Percentiles rank a stretch among this genome's conserved stretches.
Conservation (phyloP, 2,797 vertebrate species). For the Sebastes glaucus region DNA sequence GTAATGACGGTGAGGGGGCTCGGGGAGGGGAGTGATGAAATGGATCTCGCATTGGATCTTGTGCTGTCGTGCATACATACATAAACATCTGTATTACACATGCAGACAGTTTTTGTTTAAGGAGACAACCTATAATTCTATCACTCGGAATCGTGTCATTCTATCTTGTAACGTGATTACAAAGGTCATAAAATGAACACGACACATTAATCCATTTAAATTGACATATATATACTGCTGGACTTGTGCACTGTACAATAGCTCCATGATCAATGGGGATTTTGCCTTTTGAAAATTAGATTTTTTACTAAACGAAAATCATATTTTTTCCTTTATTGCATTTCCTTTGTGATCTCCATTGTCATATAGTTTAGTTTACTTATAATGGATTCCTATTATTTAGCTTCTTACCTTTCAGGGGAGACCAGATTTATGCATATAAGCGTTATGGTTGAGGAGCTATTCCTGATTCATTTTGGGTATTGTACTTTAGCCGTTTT, state of each 20-base stretch:
- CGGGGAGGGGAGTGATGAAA: conserved; percentile 35
- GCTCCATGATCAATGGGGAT: background rate
- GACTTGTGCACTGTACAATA: background rate
- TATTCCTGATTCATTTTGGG: too few relatives aligned
- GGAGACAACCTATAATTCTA: background rate
- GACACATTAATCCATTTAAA: background rate
- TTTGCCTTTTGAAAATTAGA: too few relatives aligned
- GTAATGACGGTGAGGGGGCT: conserved; percentile 18
- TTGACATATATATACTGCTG: background rate
- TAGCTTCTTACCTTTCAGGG: too few relatives aligned
- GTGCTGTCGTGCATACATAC: background rate
- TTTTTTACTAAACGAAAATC: too few relatives aligned
- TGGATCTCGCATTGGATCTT: conserved; percentile 12
- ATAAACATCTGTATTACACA: background rate
- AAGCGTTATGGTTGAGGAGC: too few relatives aligned
- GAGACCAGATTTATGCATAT: too few relatives aligned
- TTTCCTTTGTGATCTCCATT: too few relatives aligned
- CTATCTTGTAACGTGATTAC: background rate
- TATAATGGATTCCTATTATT: too few relatives aligned
- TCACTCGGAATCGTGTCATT: background rate
- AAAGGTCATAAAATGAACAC: background rate
- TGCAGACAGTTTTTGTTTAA: background rate
- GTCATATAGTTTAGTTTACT: too few relatives aligned
- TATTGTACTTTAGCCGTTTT: too few relatives aligned
- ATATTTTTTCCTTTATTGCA: too few relatives aligned